Percentiles rank a stretch among this genome's conserved stretches.
Conservation (phyloP, 2,113 vertebrate genomes). For the Puntigrus tetrazona region DNA sequence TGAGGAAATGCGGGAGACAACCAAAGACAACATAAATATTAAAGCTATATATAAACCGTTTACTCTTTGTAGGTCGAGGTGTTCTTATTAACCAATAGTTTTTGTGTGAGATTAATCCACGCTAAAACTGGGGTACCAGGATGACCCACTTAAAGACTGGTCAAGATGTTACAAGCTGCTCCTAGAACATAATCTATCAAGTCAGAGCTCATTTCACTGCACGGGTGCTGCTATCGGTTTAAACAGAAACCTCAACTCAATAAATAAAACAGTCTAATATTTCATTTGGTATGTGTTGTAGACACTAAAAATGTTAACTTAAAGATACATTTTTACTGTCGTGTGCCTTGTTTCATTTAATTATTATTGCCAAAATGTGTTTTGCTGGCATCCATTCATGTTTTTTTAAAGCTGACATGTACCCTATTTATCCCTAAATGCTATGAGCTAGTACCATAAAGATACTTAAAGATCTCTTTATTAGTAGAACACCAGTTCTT, state of each 20-base stretch:
- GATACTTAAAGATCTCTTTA: neutral
- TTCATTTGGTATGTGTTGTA: no score
- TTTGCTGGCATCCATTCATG: neutral
- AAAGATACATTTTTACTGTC: no score
- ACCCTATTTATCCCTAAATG: neutral
- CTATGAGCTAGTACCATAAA: neutral
- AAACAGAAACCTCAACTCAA: neutral
- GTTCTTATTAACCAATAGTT: neutral
- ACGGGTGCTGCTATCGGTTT: neutral
- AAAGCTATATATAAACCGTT: neutral
- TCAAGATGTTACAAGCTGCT: conserved; percentile 1
- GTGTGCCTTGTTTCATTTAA: no score
- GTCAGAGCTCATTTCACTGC: neutral
- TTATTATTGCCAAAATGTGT: no score
- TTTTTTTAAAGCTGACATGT: neutral
- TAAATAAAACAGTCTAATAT: no score
- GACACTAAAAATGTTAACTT: no score
- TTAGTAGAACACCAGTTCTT: neutral
- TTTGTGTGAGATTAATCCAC: neutral
- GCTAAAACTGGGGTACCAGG: neutral
- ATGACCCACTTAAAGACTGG: neutral
- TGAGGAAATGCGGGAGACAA: neutral
- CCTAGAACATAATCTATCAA: neutral
- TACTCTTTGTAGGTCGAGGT: neutral
- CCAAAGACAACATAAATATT: neutral